Conservation (phyloP, 2,888 invertebrate genomes). For the Drosophila prostipennis region DNA sequence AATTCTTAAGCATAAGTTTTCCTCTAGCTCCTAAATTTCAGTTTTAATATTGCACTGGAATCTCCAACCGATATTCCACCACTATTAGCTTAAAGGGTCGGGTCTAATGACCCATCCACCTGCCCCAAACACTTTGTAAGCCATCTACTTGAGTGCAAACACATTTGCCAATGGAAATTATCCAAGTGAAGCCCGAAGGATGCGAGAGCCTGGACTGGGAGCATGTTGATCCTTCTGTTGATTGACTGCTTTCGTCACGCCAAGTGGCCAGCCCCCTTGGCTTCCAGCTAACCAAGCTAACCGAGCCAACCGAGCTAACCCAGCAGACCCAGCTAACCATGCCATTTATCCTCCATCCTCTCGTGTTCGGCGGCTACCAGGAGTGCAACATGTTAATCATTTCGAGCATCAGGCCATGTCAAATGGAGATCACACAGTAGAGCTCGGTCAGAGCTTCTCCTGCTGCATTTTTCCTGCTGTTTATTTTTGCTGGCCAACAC, state of each 20-base stretch:
- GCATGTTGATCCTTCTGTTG: constrained; percentile 41
- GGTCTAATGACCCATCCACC: constrained; percentile 12
- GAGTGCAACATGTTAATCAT: constrained; percentile 72
- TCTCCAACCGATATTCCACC: neutral
- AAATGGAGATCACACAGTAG: constrained; percentile 47
- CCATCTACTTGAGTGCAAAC: constrained; percentile 19
- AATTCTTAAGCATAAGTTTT: neutral
- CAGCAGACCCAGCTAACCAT: constrained; percentile 11
- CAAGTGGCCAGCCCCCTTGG: constrained; percentile 35
- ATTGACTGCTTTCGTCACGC: constrained; percentile 65
- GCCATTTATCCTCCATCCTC: constrained; percentile 27
- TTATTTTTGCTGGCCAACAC: constrained; percentile 16
- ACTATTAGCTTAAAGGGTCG: constrained; percentile 12
- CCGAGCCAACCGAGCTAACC: neutral
- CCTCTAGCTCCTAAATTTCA: neutral
- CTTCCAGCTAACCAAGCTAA: constrained; percentile 8
- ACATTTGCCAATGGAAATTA: constrained; percentile 11
- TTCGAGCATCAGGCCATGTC: constrained; percentile 71
- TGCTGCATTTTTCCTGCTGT: constrained; percentile 6
- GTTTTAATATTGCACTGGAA: too few relatives aligned
- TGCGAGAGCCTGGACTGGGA: neutral
- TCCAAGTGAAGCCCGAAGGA: constrained; percentile 2
- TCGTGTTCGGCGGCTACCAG: constrained; percentile 18
- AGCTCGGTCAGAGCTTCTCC: constrained; percentile 1
- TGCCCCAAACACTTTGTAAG: constrained; percentile 14